Evolutionary conservation across 2,888 invertebrate genomes (phyloP).

Genomic region (Platycnemis pennipes): DNA sequence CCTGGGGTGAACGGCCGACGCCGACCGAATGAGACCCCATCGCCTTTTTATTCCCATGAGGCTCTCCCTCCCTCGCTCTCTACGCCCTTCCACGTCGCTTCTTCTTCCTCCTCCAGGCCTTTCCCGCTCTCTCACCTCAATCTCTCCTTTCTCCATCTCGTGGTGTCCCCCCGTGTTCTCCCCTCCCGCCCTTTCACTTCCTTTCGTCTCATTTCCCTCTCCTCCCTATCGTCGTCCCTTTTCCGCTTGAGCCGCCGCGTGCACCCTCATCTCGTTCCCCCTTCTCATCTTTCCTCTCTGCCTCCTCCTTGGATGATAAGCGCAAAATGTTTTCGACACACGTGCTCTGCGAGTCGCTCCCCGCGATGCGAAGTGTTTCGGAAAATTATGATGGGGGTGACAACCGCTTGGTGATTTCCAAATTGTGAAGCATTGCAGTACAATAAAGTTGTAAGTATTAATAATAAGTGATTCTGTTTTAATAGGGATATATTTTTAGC

Average conservation of each 20-base stretch:
- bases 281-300: conserved; percentile 6
- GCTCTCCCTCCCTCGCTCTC: conserved; percentile 67
- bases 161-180: conserved; percentile 68
- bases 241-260: conserved; percentile 1
- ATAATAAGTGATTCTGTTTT: no score
- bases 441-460: no score
- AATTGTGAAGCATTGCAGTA: background rate
- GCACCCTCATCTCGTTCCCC: background rate
- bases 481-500: no score
- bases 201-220: conserved; percentile 70
- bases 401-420: background rate
- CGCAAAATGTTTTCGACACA: background rate
- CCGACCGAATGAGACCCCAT: conserved; percentile 73
- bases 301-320: conserved; percentile 41
- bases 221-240: conserved; percentile 7
- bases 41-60: conserved; percentile 70
- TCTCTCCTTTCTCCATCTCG: conserved; percentile 37
- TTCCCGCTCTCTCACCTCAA: conserved; percentile 65
- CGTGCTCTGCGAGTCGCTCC: background rate
- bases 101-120: conserved; percentile 66
- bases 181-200: conserved; percentile 69
- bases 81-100: conserved; percentile 70
- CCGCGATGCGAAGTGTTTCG: background rate
- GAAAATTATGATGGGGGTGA: background rate
- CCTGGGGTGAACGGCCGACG: conserved; percentile 63